Percentiles rank a stretch among this genome's conserved stretches.
Conservation (phyloP, 2,888 invertebrate species). For the Muscina levida region DNA sequence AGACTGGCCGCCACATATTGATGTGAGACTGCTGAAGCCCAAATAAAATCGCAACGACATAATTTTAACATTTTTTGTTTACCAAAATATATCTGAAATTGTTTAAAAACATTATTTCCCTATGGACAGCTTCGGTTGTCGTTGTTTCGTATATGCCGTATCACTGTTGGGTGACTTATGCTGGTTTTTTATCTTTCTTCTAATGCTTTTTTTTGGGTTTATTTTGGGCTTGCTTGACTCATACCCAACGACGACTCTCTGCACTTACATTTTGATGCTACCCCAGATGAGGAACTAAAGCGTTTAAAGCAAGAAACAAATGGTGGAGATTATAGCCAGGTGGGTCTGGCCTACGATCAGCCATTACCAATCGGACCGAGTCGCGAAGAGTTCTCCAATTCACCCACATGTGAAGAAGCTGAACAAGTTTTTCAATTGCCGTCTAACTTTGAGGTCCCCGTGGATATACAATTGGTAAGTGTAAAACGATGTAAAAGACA, state of each 20-base stretch:
- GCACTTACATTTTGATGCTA: not conserved
- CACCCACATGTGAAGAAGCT: constrained; percentile 83
- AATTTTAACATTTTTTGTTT: constrained; percentile 15
- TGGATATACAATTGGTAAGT: constrained; percentile 86
- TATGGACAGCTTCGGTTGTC: constrained; percentile 57
- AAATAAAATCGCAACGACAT: not conserved
- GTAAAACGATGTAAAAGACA: not conserved
- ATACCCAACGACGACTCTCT: not conserved
- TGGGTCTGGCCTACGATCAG: constrained; percentile 87
- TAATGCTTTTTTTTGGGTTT: constrained; percentile 66
- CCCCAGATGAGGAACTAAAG: constrained; percentile 94
- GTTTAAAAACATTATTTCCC: constrained; percentile 46
- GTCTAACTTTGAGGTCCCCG: constrained; percentile 87
- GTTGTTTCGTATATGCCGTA: constrained; percentile 12
- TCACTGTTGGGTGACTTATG: constrained; percentile 55
- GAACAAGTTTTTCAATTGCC: constrained; percentile 89
- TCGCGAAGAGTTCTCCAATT: constrained; percentile 76
- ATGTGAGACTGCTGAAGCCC: not conserved
- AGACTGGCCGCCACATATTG: constrained; percentile 20
- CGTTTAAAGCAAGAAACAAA: constrained; percentile 87
- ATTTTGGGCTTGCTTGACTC: constrained; percentile 57
- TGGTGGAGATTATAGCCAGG: constrained; percentile 84
- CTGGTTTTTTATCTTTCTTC: constrained; percentile 61
- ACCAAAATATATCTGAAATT: constrained; percentile 34
- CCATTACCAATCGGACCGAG: constrained; percentile 80